Percentiles rank a stretch among this genome's conserved stretches.
These are phyloP conservation scores for Campaea margaritaria DNA, from an alignment of 2,888 invertebrate genomes.

Conservation along the genomic window DNA sequence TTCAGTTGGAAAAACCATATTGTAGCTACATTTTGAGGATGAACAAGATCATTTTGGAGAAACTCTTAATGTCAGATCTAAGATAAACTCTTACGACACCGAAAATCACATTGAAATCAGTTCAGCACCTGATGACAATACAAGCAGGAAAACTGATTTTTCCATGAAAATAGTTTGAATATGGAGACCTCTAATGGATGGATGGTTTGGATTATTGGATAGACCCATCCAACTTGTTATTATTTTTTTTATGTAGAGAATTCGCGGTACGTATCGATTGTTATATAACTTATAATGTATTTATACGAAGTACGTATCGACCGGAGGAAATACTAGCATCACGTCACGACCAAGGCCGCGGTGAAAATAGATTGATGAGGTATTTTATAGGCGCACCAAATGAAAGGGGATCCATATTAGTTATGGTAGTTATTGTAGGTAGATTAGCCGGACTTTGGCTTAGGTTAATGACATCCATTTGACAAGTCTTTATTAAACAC, in stretches of 20 bases:
- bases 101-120: too few relatives aligned
- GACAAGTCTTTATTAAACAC: not conserved
- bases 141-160: too few relatives aligned
- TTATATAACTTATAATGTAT: constrained; percentile 32
- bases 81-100: too few relatives aligned
- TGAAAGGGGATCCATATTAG: constrained; percentile 32
- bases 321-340: constrained; percentile 49
- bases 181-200: too few relatives aligned
- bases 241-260: constrained; percentile 29
- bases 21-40: too few relatives aligned
- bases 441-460: constrained; percentile 13
- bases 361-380: constrained; percentile 58
- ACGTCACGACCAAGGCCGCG: constrained; percentile 64
- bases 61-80: too few relatives aligned
- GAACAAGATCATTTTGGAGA: too few relatives aligned
- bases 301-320: constrained; percentile 37
- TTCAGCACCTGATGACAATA: too few relatives aligned
- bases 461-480: constrained; percentile 11
- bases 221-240: not conserved
- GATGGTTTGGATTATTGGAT: too few relatives aligned
- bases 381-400: constrained; percentile 38
- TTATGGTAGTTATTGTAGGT: constrained; percentile 13
- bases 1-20: too few relatives aligned
- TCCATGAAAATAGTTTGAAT: too few relatives aligned
- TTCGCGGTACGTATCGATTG: constrained; percentile 40